Conservation (phyloP, 37 sponge, comb jelly and placozoan genomes). For the Mnemiopsis leidyi region DNA sequence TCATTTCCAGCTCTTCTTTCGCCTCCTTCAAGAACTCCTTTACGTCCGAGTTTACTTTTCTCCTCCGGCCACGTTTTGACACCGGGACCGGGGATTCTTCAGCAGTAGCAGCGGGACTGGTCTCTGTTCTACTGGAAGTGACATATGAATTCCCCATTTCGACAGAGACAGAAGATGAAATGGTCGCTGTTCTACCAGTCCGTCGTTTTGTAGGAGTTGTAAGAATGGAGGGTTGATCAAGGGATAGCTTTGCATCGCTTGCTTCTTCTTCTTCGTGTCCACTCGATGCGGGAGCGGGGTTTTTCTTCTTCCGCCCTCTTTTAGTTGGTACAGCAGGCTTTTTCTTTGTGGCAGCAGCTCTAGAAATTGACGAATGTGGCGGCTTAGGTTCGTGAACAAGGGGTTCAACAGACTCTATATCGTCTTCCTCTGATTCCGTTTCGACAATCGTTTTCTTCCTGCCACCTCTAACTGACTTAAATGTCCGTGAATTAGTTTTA, state of each 20-base stretch:
- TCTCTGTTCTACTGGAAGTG: neutral
- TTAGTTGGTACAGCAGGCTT: neutral
- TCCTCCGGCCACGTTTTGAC: neutral
- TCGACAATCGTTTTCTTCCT: neutral
- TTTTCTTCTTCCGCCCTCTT: neutral
- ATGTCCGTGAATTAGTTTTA: neutral
- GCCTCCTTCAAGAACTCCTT: neutral
- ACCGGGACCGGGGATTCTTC: neutral
- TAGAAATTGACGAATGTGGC: too few species aligned
- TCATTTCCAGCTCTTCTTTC: neutral
- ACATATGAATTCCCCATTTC: neutral
- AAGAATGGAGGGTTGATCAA: neutral
- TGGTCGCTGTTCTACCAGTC: neutral
- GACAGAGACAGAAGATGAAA: neutral
- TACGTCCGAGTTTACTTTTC: conserved; percentile 21
- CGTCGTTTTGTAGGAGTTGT: neutral
- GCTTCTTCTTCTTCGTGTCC: neutral
- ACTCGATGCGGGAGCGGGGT: neutral
- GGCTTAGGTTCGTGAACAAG: neutral
- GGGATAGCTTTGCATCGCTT: neutral
- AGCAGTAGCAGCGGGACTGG: neutral
- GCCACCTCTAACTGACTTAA: neutral
- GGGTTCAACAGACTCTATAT: too few species aligned
- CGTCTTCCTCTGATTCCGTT: neutral
- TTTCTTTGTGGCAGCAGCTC: neutral